Evolutionary conservation across 2,888 invertebrate genomes (phyloP).

Genomic region (Pelosia muscerda): DNA sequence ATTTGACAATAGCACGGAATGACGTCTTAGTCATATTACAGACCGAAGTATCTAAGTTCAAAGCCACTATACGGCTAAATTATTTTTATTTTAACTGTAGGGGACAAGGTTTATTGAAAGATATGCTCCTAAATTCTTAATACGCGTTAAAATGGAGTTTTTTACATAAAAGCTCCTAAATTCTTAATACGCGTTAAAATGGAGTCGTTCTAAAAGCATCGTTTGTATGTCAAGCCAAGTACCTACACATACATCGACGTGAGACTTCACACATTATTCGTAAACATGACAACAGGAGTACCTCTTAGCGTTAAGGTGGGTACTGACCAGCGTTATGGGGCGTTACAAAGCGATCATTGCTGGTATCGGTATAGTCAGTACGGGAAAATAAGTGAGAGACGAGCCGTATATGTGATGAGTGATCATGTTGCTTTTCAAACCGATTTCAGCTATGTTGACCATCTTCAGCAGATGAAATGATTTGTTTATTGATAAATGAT

Average conservation of each 20-base stretch:
- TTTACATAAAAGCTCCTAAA: background rate
- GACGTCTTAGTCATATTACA: too few species aligned
- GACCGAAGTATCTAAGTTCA: too few species aligned
- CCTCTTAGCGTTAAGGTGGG: background rate
- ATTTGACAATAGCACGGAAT: background rate
- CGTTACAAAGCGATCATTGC: background rate
- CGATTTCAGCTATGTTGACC: too few species aligned
- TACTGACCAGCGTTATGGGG: background rate
- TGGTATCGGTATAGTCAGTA: background rate
- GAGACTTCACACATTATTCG: constrained; percentile 2
- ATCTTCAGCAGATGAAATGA: too few species aligned
- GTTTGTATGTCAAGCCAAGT: background rate
- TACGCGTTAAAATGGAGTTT: too few species aligned
- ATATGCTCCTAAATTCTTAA: too few species aligned
- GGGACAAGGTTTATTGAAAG: too few species aligned
- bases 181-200: background rate
- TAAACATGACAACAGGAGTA: background rate
- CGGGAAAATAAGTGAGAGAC: background rate
- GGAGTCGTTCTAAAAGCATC: constrained; percentile 1
- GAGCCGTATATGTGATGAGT: background rate
- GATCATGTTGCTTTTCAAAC: too few species aligned
- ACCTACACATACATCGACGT: background rate
- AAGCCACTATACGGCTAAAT: too few species aligned
- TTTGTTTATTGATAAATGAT: too few species aligned
- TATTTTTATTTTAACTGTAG: too few species aligned